Evolutionary conservation across 2,888 invertebrate genomes (phyloP).

Genomic region (Caenorhabditis japonica): DNA sequence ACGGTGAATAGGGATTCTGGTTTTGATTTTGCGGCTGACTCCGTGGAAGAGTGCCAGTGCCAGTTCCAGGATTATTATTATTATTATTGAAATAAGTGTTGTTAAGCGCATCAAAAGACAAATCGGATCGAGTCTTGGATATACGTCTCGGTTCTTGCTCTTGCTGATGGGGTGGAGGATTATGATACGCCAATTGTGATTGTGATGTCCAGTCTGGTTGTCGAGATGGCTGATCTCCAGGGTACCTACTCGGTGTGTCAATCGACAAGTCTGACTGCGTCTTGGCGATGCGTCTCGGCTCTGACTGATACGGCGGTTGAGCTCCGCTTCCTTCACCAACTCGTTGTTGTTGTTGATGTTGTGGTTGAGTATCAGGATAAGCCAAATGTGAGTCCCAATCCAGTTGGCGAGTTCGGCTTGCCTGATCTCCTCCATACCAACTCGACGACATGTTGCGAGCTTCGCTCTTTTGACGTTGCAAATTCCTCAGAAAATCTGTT

Average conservation of each 20-base stretch:
- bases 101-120: slow-evolving; percentile 39
- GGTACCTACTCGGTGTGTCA: slow-evolving; percentile 54
- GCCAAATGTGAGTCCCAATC: slow-evolving; percentile 15
- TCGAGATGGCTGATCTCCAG: slow-evolving; percentile 25
- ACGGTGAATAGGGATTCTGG: neutral
- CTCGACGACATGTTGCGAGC: slow-evolving; percentile 51
- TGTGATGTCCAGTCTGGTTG: slow-evolving; percentile 27
- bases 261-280: too few relatives aligned
- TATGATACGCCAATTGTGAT: slow-evolving; percentile 6
- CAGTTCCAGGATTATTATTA: neutral
- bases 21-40: slow-evolving; percentile 1
- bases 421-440: slow-evolving; percentile 43
- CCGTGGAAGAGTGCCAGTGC: neutral
- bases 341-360: neutral
- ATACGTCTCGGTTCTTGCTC: slow-evolving; percentile 22
- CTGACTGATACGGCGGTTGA: neutral
- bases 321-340: neutral
- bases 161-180: neutral
- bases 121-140: slow-evolving; percentile 45
- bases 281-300: too few relatives aligned
- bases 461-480: slow-evolving; percentile 58
- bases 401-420: slow-evolving; percentile 39
- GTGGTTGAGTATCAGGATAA: slow-evolving; percentile 11
- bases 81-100: slow-evolving; percentile 28
- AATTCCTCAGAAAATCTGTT: slow-evolving; percentile 56